These are phyloP conservation scores for Pelosia muscerda DNA, from an alignment of 2,888 invertebrate genomes.

Conservation along the genomic window DNA sequence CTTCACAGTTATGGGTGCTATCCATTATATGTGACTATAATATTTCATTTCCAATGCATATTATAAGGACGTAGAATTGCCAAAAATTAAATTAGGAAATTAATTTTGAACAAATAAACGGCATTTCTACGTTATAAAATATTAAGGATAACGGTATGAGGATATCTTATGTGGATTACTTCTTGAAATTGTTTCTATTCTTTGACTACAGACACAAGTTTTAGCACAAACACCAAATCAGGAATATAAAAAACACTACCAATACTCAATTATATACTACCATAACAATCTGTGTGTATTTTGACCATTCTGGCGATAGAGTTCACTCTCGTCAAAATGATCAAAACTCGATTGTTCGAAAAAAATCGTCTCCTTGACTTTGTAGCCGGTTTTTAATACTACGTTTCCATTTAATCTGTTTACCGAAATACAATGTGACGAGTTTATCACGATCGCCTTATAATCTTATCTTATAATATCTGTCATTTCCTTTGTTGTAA, in stretches of 20 bases:
- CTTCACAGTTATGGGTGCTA: background rate
- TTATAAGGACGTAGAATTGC: background rate
- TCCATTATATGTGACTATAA: background rate
- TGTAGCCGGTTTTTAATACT: background rate
- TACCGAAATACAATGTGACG: slow-evolving; percentile 6
- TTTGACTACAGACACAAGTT: no score
- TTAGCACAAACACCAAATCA: background rate
- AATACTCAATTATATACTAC: no score
- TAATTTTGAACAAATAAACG: background rate
- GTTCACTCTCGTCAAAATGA: background rate
- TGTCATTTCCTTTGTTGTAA: slow-evolving; percentile 5
- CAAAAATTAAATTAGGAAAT: background rate
- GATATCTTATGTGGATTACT: background rate
- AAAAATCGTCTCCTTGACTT: background rate
- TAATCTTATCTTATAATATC: slow-evolving; percentile 15
- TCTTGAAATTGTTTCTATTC: background rate
- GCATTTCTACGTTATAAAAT: background rate
- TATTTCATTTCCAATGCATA: background rate
- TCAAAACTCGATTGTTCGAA: background rate
- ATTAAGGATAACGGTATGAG: no score
- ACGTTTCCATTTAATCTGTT: background rate
- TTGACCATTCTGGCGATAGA: no score
- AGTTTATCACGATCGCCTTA: slow-evolving; percentile 5
- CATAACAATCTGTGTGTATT: no score
- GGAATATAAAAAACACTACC: background rate